Evolutionary conservation across 2,888 invertebrate genomes (phyloP), one percentile per base, ranked within the genome.

Genomic region (Melanchra persicariae): DNA sequence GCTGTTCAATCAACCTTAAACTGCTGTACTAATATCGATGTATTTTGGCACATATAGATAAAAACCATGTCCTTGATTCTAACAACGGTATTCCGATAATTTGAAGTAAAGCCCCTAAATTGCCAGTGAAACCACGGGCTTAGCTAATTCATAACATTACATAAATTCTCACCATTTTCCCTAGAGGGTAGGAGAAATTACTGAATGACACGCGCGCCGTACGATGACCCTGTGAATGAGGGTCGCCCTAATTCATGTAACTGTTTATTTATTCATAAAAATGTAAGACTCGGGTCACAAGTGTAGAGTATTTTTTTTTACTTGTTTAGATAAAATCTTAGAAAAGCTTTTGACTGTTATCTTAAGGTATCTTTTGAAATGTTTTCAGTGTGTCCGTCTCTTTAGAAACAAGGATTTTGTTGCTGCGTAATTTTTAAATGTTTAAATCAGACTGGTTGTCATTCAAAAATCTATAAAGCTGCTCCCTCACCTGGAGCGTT

Each of bases 201-300:
- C 57, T 54, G 74, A 79, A 63, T 54, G 74, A 34, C 79, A 75
- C 52, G 74, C 72, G 43, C 47, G 3, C 34, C 49, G 74, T 59
- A 43, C 52, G 57, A 72, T 49, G 51, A 59, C 63, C 74, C 43
- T 17, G 34, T 58, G 47, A 79, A 62, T 71, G 59, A 30, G 52
- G 52, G 47, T 54, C 22, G 52, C 12, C 47, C 52, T 75, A 63
- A 79, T 75, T 52, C 79, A 58, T 58, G 73, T 52, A 52, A 58
- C 57, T 52, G 62, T 75, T 63, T 72, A 73, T 72, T 59, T 78
- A 79, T 73, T 78, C 61, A 78, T 72, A 52, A 72, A 57, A 72
- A 58, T 58, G 26, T 45, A n/a, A 24, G 10, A 34, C 2, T 12
- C 2, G 10, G 24, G 77, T 24, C 58, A 67, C 63, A 7, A 17